Conservation (phyloP, 1,140 invertebrate species). For the Elymnias hypermnestra region DNA sequence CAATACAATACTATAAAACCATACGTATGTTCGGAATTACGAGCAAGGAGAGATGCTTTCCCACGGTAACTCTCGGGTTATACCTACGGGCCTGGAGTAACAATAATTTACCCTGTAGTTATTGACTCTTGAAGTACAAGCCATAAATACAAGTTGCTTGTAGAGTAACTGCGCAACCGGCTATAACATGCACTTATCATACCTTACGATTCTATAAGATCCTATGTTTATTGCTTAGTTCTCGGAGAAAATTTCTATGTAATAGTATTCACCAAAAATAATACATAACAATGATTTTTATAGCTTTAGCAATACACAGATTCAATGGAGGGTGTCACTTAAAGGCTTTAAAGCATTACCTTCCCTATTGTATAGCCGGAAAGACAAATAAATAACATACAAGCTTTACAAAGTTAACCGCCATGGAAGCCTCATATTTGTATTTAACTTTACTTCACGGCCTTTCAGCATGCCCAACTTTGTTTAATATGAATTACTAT, state of each 20-base stretch:
- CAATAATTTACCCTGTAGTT: constrained; percentile 54
- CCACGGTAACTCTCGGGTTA: constrained; percentile 54
- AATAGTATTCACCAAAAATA: background rate
- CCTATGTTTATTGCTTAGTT: constrained; percentile 16
- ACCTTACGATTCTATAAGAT: constrained; percentile 23
- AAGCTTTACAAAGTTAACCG: no score
- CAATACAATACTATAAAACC: no score
- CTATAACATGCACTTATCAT: constrained; percentile 26
- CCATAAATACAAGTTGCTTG: constrained; percentile 44
- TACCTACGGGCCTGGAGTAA: constrained; percentile 41
- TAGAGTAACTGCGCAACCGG: constrained; percentile 27
- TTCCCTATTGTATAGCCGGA: no score
- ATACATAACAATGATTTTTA: background rate
- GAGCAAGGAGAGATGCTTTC: constrained; percentile 45
- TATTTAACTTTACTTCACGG: no score
- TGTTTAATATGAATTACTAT: no score
- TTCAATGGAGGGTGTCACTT: no score
- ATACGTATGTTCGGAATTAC: constrained; percentile 26
- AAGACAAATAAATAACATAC: no score
- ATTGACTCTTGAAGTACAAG: constrained; percentile 47
- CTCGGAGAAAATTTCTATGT: constrained; percentile 7
- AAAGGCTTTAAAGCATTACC: no score
- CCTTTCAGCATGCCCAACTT: no score
- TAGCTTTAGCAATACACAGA: background rate
- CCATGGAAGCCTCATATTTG: no score